Evolutionary conservation across 2,888 invertebrate genomes (phyloP), one percentile per base, ranked within the genome.

Genomic region (Apamea monoglypha): DNA sequence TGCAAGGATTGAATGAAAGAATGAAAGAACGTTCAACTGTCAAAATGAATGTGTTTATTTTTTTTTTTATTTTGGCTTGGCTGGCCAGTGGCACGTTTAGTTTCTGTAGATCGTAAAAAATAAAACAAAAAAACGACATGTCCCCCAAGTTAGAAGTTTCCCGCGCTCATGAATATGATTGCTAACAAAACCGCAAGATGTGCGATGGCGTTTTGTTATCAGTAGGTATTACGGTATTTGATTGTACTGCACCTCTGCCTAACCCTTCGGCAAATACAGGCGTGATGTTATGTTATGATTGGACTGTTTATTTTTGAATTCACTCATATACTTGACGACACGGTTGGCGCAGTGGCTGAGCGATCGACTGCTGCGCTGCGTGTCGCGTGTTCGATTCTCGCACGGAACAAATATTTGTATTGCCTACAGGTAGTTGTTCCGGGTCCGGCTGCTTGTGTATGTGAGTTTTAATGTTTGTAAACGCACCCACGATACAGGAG

Each of bases 41-140:
- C 78, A 78, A 56, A 56, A 77, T 66, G 4, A 25, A 18, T 56
- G 47, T 47, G 47, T 25, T 56, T 12, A 3, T 53, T 56, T n/a
- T 10, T 56, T 56, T 4, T 4, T 25, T 56, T 56, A 12, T 4
- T 25, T 56, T 56, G 25, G 4, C 4, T 25, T 10, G 0, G 7
- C 21, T 21, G 53, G 25, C 56, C n/a, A 12, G n/a, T 12, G 12
- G 12, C n/a, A n/a, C n/a, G 4, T n/a, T 59, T 59, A 14, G 10
- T 12, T n/a, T n/a, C 12, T n/a, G 4, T 59, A 12, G 56, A 12
- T 59, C 4, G n/a, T 25, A n/a, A n/a, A 59, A 4, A 59, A 5
- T 14, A 14, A n/a, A n/a, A 12, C 25, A 14, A 1, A 59, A 59
- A 59, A n/a, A 12, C n/a, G 12, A 10, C 5, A 5, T 5, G n/a